These are phyloP conservation scores for Drosophila anceps DNA, from an alignment of 2,888 invertebrate genomes.

Conservation along the genomic window DNA sequence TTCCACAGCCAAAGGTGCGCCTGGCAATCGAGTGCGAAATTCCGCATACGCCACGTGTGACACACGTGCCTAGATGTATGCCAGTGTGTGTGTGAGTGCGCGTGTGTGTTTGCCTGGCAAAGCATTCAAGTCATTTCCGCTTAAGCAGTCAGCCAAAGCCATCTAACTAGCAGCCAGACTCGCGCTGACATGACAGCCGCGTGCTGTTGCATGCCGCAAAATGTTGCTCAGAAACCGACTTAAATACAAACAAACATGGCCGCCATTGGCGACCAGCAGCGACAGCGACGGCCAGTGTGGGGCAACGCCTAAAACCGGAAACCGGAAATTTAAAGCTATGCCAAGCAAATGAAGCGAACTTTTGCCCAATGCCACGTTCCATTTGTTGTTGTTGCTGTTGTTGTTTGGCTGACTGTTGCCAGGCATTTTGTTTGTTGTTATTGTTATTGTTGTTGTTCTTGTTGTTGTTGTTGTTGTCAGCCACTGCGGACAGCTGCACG, in stretches of 20 bases:
- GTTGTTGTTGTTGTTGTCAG: slow-evolving; percentile 50
- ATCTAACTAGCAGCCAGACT: slow-evolving; percentile 33
- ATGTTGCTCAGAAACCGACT: slow-evolving; percentile 77
- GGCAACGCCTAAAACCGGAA: slow-evolving; percentile 69
- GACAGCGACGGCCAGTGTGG: neutral
- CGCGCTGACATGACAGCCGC: slow-evolving; percentile 66
- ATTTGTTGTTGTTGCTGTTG: slow-evolving; percentile 37
- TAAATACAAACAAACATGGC: slow-evolving; percentile 82
- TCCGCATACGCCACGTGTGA: slow-evolving; percentile 78
- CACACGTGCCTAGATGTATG: slow-evolving; percentile 17
- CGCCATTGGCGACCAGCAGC: slow-evolving; percentile 53
- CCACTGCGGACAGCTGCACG: slow-evolving; percentile 75
- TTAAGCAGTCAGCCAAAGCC: slow-evolving; percentile 72
- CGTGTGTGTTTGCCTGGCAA: slow-evolving; percentile 43
- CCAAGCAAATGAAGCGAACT: slow-evolving; percentile 74
- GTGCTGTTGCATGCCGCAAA: slow-evolving; percentile 76
- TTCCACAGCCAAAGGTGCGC: slow-evolving; percentile 49
- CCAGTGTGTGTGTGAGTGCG: slow-evolving; percentile 1
- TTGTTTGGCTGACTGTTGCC: slow-evolving; percentile 64
- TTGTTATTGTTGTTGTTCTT: slow-evolving; percentile 24
- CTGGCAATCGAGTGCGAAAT: slow-evolving; percentile 79
- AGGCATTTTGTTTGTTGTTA: slow-evolving; percentile 58
- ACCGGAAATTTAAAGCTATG: slow-evolving; percentile 81
- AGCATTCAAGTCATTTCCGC: slow-evolving; percentile 82
- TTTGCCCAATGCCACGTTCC: slow-evolving; percentile 50